Conservation (phyloP, 2,888 invertebrate genomes). For the Heteromurus nitidus region DNA sequence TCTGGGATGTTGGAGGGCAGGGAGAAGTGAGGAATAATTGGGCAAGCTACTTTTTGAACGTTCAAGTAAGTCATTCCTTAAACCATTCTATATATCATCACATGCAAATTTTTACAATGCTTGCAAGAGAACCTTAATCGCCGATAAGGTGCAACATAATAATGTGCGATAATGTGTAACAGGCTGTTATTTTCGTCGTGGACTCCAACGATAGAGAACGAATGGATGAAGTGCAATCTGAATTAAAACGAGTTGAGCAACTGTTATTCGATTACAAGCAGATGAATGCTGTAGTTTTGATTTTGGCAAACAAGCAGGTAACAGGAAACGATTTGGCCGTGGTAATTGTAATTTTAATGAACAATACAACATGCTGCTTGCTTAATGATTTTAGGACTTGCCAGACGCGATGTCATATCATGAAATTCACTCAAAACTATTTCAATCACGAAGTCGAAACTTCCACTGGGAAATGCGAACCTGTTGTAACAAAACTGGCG, state of each 20-base stretch:
- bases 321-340: background rate
- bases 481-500: constrained; percentile 52
- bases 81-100: too few relatives aligned
- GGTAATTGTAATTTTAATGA: background rate
- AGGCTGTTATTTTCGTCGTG: constrained; percentile 56
- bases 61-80: constrained; percentile 43
- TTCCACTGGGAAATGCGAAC: constrained; percentile 43
- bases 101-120: too few relatives aligned
- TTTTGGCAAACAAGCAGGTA: constrained; percentile 61
- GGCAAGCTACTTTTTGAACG: constrained; percentile 39
- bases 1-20: constrained; percentile 63
- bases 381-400: constrained; percentile 47
- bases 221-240: constrained; percentile 41
- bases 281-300: constrained; percentile 40
- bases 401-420: constrained; percentile 48
- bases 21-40: constrained; percentile 46
- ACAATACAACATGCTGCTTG: background rate
- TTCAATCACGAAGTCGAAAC: constrained; percentile 24
- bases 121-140: too few relatives aligned
- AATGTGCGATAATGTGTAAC: background rate
- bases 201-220: constrained; percentile 60
- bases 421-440: constrained; percentile 45
- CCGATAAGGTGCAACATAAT: background rate
- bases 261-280: constrained; percentile 16
- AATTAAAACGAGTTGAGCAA: constrained; percentile 33